These are phyloP conservation scores for Agriopis leucophaearia DNA, from an alignment of 2,888 invertebrate genomes.

Conservation along the genomic window DNA sequence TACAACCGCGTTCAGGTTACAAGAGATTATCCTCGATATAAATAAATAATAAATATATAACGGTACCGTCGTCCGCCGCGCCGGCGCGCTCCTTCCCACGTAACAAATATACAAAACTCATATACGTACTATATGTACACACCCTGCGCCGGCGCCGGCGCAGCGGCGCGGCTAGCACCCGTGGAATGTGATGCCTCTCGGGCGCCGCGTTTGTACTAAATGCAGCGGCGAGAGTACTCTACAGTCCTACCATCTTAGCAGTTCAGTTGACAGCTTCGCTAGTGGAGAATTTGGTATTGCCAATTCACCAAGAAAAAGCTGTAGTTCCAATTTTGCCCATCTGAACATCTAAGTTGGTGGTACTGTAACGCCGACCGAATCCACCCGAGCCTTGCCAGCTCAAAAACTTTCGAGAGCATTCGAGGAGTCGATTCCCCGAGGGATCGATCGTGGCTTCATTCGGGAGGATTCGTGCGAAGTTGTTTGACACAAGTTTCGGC, in stretches of 20 bases:
- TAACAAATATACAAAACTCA: conserved; percentile 79
- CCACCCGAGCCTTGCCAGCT: too few relatives aligned
- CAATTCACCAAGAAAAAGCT: too few relatives aligned
- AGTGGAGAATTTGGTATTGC: too few relatives aligned
- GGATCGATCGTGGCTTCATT: neutral
- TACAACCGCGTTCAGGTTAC: conserved; percentile 60
- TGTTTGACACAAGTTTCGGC: conserved; percentile 16
- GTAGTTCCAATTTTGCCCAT: too few relatives aligned
- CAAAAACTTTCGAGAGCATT: conserved; percentile 3
- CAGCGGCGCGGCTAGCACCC: conserved; percentile 32
- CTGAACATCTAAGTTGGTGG: too few relatives aligned
- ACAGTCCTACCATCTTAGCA: too few relatives aligned
- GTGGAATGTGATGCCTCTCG: conserved; percentile 54
- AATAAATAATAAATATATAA: conserved; percentile 64
- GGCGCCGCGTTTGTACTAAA: conserved; percentile 56
- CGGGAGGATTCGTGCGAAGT: conserved; percentile 1
- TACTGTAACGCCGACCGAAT: conserved; percentile 37
- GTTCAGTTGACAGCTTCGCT: too few relatives aligned
- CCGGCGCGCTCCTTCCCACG: conserved; percentile 52
- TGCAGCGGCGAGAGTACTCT: conserved; percentile 52
- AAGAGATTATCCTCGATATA: conserved; percentile 55
- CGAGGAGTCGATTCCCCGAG: too few relatives aligned
- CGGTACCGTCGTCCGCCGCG: conserved; percentile 46
- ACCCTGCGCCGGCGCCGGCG: conserved; percentile 15
- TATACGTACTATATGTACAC: conserved; percentile 51